A percentile compares a stretch with the other conserved stretches of the same genome.
Conservation (phyloP, 2,797 vertebrate species). For the Danio aesculapii region DNA sequence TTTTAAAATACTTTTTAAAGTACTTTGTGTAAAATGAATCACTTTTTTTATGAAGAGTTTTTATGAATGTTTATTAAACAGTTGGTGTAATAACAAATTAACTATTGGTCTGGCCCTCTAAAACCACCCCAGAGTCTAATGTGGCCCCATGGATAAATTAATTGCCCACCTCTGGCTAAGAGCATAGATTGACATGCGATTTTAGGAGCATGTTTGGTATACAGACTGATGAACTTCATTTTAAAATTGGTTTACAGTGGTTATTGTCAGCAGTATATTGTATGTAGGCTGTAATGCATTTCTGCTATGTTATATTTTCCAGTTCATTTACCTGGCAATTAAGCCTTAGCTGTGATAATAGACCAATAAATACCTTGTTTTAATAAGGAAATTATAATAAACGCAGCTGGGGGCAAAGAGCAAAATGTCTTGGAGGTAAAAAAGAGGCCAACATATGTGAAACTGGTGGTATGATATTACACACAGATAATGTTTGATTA, state of each 20-base stretch:
- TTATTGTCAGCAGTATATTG: neutral
- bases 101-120: too few relatives aligned
- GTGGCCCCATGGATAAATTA: too few relatives aligned
- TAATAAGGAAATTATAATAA: neutral
- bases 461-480: neutral
- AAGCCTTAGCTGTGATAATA: neutral
- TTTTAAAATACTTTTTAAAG: too few relatives aligned
- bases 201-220: neutral
- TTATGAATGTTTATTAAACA: too few relatives aligned
- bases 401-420: neutral
- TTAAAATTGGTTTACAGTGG: neutral
- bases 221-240: neutral
- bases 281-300: neutral
- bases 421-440: neutral
- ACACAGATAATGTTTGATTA: neutral
- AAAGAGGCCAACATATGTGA: neutral
- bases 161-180: too few relatives aligned
- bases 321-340: neutral
- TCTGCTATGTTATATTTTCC: neutral
- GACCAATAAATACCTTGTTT: neutral
- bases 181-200: neutral
- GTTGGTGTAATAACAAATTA: too few relatives aligned
- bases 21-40: too few relatives aligned
- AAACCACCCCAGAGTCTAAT: too few relatives aligned
- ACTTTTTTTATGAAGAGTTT: too few relatives aligned